Conservation (phyloP, 53 echinoderm and acorn worm species). For the Echinarachnius parma region DNA sequence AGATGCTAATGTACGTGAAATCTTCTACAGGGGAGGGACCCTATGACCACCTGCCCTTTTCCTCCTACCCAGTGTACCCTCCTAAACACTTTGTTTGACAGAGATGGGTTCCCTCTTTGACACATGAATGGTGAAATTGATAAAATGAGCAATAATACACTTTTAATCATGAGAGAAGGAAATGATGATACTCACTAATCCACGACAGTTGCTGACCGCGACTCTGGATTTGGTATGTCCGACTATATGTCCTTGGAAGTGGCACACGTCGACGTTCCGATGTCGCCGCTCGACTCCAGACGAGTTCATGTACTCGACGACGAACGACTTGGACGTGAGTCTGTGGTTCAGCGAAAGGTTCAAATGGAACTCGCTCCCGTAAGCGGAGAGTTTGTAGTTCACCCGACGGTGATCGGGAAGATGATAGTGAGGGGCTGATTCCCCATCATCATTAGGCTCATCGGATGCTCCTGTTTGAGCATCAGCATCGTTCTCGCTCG, state of each 20-base stretch:
- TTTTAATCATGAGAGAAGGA: no score
- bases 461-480: neutral
- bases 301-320: slow-evolving; percentile 82
- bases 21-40: no score
- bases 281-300: slow-evolving; percentile 68
- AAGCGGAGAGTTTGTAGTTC: slow-evolving; percentile 86
- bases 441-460: slow-evolving; percentile 2
- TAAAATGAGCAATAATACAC: no score
- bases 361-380: slow-evolving; percentile 84
- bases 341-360: slow-evolving; percentile 84
- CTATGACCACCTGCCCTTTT: no score
- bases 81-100: no score
- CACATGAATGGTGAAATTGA: no score
- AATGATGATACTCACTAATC: slow-evolving; percentile 76
- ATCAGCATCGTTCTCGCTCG: slow-evolving; percentile 8
- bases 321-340: slow-evolving; percentile 71
- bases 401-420: slow-evolving; percentile 42
- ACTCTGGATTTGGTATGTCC: slow-evolving; percentile 69
- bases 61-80: no score
- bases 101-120: no score
- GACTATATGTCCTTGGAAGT: slow-evolving; percentile 80
- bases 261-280: slow-evolving; percentile 79
- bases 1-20: no score
- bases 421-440: slow-evolving; percentile 4
- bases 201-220: slow-evolving; percentile 91